Evolutionary conservation across 30 jellyfish, hydroid and myxozoan genomes (phyloP).

Genomic region (Haliclystus octoradiatus): DNA sequence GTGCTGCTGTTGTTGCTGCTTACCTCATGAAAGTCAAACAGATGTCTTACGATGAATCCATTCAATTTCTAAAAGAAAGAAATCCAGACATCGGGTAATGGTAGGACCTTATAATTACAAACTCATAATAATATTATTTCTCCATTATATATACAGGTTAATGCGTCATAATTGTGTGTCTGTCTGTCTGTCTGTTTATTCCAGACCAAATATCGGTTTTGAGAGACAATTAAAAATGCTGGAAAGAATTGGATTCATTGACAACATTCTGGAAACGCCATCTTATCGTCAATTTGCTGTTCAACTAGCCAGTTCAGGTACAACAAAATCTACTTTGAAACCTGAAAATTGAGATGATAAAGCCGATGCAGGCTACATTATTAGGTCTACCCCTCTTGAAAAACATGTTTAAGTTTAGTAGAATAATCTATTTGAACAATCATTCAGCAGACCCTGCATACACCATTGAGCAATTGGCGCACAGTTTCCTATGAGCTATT

Average conservation of each 20-base stretch:
- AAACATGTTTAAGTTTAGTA: too few relatives aligned
- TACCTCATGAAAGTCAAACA: background rate
- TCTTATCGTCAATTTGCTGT: too few relatives aligned
- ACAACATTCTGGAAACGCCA: too few relatives aligned
- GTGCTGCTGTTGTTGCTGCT: background rate
- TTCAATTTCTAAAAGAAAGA: background rate
- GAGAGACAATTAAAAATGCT: background rate
- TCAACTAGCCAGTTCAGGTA: too few relatives aligned
- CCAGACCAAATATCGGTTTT: background rate
- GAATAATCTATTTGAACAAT: too few relatives aligned
- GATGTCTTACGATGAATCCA: background rate
- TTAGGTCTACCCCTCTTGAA: too few relatives aligned
- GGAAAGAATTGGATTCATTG: background rate
- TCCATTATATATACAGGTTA: background rate
- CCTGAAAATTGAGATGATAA: too few relatives aligned
- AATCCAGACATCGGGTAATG: background rate
- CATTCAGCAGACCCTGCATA: too few relatives aligned
- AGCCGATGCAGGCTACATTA: too few relatives aligned
- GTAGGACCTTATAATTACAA: background rate
- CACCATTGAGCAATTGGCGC: too few relatives aligned
- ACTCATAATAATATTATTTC: background rate
- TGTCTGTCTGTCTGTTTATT: background rate
- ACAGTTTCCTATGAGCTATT: too few relatives aligned
- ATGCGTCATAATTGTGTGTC: background rate
- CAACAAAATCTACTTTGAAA: too few relatives aligned